phyloP scores from a whole-genome alignment of 92 coral and sea anemone genomes.

The Scolanthus callimorphus region DNA sequence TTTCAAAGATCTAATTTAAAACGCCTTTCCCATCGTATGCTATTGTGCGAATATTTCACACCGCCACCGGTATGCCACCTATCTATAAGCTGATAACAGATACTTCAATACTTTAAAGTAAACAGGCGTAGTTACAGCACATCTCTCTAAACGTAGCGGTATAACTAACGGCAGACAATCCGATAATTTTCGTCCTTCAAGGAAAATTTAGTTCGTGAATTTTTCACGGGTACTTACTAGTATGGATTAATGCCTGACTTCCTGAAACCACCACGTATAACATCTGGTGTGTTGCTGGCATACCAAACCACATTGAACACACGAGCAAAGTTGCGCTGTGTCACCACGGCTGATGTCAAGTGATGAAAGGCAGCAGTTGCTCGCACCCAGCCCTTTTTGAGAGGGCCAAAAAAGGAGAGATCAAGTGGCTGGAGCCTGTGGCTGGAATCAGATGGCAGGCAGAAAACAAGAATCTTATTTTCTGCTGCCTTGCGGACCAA shows the following conservation, averaged over 20 bases:
- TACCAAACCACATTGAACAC: slow-evolving; percentile 19
- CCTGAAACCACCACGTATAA: slow-evolving; percentile 9
- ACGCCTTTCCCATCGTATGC: too few species aligned
- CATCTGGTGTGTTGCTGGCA: slow-evolving; percentile 12
- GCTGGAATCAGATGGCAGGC: slow-evolving; percentile 15
- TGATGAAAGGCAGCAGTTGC: slow-evolving; percentile 32
- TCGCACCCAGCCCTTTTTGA: slow-evolving; percentile 23
- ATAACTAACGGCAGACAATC: too few species aligned
- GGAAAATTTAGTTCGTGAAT: too few species aligned
- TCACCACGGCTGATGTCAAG: slow-evolving; percentile 18
- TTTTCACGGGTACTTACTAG: too few species aligned
- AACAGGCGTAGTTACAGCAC: too few species aligned
- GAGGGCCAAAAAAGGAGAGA: slow-evolving; percentile 26
- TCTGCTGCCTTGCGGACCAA: slow-evolving; percentile 1
- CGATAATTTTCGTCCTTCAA: too few species aligned
- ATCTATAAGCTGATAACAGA: too few species aligned
- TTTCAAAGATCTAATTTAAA: too few species aligned
- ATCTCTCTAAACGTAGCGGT: too few species aligned
- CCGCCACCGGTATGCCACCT: too few species aligned
- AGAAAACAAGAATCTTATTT: slow-evolving; percentile 8
- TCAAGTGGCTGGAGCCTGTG: slow-evolving; percentile 25
- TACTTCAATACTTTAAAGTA: too few species aligned
- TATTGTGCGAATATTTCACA: too few species aligned
- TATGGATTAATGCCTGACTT: slow-evolving; percentile 25
- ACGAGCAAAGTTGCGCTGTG: slow-evolving; percentile 27